These are phyloP conservation scores for Tipula unca DNA, from an alignment of 2,888 invertebrate genomes.

Conservation along the genomic window DNA sequence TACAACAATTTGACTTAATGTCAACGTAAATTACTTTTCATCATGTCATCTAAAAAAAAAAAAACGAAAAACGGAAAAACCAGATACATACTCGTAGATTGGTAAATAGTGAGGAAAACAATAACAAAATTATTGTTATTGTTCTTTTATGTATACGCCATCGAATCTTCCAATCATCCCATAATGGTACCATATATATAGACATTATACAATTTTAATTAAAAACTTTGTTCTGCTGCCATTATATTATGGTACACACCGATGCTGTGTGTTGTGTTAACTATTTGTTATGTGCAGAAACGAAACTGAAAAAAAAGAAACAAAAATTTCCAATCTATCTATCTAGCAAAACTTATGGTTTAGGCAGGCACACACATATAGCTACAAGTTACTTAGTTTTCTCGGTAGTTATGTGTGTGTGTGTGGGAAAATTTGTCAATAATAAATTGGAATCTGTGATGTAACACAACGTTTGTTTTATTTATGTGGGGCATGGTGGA, in stretches of 20 bases:
- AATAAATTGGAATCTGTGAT: background rate
- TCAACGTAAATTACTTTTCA: background rate
- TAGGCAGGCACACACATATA: background rate
- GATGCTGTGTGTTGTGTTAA: background rate
- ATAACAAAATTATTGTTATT: background rate
- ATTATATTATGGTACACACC: background rate
- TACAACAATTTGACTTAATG: slow-evolving; percentile 1
- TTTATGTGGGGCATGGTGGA: background rate
- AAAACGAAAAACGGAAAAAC: background rate
- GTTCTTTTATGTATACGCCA: background rate
- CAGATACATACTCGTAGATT: no score
- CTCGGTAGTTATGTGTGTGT: background rate
- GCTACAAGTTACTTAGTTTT: background rate
- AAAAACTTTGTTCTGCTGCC: background rate
- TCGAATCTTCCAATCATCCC: background rate
- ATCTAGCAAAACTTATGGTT: background rate
- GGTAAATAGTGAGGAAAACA: background rate
- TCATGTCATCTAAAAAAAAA: background rate
- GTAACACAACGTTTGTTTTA: background rate
- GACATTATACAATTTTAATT: background rate
- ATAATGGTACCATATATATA: background rate
- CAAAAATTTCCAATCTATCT: background rate
- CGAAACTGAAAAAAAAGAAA: background rate
- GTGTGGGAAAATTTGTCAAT: background rate
- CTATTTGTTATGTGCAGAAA: background rate